Evolutionary conservation across 2,888 invertebrate species (phyloP), one percentile per base, ranked within the genome.

Genomic region (Drosophila hamatofila): DNA sequence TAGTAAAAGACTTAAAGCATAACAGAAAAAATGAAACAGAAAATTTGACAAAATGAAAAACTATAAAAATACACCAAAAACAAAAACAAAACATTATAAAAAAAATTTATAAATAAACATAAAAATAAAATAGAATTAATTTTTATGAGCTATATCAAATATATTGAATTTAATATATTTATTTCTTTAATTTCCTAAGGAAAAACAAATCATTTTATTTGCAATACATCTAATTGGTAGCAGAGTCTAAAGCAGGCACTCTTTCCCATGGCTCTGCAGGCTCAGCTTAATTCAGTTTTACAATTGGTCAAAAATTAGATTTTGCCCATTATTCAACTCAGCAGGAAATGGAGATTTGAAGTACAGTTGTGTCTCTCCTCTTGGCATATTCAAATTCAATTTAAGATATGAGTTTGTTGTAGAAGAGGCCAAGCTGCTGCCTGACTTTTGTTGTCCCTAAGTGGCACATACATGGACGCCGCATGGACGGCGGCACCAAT

Each of bases 401-500:
- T 51, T 16, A 44, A 42, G 30, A 37, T 67, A 67, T 58, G 39
- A 46, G 41, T 23, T 33, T 49, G 42, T 11, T 42, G 42, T n/a
- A 1, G 55, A 5, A 14, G 9, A n/a, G 37, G 55, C 49, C 23
- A 44, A 42, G 33, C 30, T 12, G 39, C 37, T 39, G 48, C 42
- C 55, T 42, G 37, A 67, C 44, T 72, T 68, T 65, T 59, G 77
- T 49, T 80, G 62, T 68, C 51, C 65, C 49, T 58, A 64, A 75
- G 77, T 71, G 66, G 59, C 59, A 59, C 59, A 75, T 66, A 42
- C 52, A 71, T 63, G 70, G 70, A 48, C n/a, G n/a, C 60, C 55
- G 55, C 51, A 63, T 74, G 74, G 75, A 68, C 74, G 74, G 75
- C 75, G 69, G 71, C 56, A 74, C 79, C 82, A 80, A 80, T 80